These are phyloP conservation scores for Leptarthrus brevirostris DNA, from an alignment of 2,888 invertebrate genomes.

Conservation along the genomic window DNA sequence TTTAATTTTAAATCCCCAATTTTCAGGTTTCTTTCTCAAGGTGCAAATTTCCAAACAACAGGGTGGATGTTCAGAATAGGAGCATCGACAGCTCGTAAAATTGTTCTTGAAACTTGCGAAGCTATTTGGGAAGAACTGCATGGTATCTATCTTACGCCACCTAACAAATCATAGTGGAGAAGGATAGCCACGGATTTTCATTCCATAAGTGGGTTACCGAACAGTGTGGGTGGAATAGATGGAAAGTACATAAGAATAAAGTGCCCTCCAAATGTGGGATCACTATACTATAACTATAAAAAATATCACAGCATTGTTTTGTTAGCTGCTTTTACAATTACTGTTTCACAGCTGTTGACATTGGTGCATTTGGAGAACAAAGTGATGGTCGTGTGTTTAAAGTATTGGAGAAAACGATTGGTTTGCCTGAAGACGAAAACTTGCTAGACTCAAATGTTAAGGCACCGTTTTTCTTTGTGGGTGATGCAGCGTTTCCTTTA, in stretches of 20 bases:
- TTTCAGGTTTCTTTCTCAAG: too few species aligned
- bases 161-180: neutral
- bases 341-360: neutral
- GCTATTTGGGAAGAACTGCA: neutral
- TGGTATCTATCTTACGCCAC: neutral
- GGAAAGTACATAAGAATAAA: conserved; percentile 3
- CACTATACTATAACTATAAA: neutral
- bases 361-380: neutral
- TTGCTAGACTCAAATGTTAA: neutral
- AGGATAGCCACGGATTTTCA: neutral
- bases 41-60: too few species aligned
- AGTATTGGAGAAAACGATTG: neutral
- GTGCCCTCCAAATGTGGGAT: neutral
- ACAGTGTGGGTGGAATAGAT: neutral
- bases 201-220: neutral
- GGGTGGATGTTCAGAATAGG: too few species aligned
- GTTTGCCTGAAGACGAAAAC: neutral
- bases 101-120: too few species aligned
- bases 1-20: too few species aligned
- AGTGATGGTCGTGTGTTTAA: neutral
- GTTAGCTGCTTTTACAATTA: neutral
- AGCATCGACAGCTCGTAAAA: too few species aligned
- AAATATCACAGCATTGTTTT: neutral
- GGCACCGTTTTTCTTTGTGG: neutral
- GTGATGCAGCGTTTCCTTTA: neutral